Conservation (phyloP, 2,888 invertebrate species). For the Nemotelus pantherinus region DNA sequence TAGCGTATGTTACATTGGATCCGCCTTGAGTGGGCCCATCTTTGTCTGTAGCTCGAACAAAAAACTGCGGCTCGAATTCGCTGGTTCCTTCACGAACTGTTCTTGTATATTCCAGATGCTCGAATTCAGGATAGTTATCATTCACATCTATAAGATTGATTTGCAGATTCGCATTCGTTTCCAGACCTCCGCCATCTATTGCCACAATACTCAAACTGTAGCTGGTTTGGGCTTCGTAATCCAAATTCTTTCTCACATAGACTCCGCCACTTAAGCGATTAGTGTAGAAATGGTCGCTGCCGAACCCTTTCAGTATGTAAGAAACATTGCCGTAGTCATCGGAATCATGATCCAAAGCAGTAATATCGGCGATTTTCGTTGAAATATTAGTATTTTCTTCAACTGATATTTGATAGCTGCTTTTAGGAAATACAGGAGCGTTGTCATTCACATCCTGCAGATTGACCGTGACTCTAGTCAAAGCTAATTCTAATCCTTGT, state of each 20-base stretch:
- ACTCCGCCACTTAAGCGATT: constrained; percentile 74
- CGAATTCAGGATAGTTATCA: constrained; percentile 80
- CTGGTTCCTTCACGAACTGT: constrained; percentile 81
- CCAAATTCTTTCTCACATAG: constrained; percentile 72
- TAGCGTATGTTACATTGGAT: constrained; percentile 72
- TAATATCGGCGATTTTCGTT: constrained; percentile 72
- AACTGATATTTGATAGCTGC: constrained; percentile 73
- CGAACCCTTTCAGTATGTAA: constrained; percentile 81
- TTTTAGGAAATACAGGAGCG: constrained; percentile 73
- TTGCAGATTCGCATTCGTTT: constrained; percentile 75
- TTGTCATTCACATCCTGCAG: constrained; percentile 84
- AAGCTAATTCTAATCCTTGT: constrained; percentile 68
- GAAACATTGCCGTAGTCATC: constrained; percentile 76
- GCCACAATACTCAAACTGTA: constrained; percentile 84
- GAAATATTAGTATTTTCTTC: constrained; percentile 73
- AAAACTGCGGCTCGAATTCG: constrained; percentile 81
- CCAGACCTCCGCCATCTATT: constrained; percentile 80
- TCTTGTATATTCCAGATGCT: constrained; percentile 74
- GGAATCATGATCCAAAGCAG: constrained; percentile 78
- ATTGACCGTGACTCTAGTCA: constrained; percentile 71
- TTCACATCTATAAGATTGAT: constrained; percentile 80
- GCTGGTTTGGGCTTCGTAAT: constrained; percentile 82
- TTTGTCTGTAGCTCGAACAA: constrained; percentile 79
- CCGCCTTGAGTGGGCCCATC: constrained; percentile 80
- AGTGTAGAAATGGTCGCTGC: constrained; percentile 79